Evolutionary conservation across 2,888 invertebrate species (phyloP).

Genomic region (Sphinx pinastri): DNA sequence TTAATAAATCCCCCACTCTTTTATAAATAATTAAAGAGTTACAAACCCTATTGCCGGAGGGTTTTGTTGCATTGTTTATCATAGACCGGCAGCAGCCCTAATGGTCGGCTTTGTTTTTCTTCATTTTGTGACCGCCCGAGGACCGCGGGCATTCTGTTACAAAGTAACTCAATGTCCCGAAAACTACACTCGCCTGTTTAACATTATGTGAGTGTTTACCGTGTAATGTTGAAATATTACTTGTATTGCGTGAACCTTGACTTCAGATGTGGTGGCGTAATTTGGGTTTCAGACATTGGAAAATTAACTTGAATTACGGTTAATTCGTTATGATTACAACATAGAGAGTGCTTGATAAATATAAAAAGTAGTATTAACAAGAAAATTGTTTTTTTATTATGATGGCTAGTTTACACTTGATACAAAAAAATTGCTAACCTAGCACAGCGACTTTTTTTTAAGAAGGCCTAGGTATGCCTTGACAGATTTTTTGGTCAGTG

Average conservation of each 20-base stretch:
- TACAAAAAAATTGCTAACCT: too few species aligned
- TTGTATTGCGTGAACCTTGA: background rate
- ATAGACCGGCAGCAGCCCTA: conserved; percentile 58
- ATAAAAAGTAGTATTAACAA: too few species aligned
- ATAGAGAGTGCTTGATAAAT: too few species aligned
- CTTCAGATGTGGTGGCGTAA: background rate
- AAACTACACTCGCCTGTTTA: conserved; percentile 39
- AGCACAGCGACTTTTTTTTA: too few species aligned
- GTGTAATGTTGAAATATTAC: background rate
- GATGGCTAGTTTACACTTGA: too few species aligned
- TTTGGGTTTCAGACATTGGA: background rate
- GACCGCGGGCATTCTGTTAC: conserved; percentile 49
- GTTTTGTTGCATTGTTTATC: conserved; percentile 58
- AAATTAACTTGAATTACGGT: background rate
- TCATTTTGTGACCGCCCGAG: conserved; percentile 59
- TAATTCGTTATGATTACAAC: too few species aligned
- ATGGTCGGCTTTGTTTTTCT: conserved; percentile 71
- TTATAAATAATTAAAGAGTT: conserved; percentile 32
- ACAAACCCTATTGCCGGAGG: conserved; percentile 41
- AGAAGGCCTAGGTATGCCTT: too few species aligned
- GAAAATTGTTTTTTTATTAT: too few species aligned
- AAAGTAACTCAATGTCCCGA: conserved; percentile 55
- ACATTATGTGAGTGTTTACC: conserved; percentile 37
- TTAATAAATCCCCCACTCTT: background rate
- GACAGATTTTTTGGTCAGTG: too few species aligned